Percentiles rank a stretch among this genome's conserved stretches.
These are phyloP conservation scores for Jordanella pulchra DNA, from an alignment of 2,797 vertebrate species.

Conservation along the genomic window DNA sequence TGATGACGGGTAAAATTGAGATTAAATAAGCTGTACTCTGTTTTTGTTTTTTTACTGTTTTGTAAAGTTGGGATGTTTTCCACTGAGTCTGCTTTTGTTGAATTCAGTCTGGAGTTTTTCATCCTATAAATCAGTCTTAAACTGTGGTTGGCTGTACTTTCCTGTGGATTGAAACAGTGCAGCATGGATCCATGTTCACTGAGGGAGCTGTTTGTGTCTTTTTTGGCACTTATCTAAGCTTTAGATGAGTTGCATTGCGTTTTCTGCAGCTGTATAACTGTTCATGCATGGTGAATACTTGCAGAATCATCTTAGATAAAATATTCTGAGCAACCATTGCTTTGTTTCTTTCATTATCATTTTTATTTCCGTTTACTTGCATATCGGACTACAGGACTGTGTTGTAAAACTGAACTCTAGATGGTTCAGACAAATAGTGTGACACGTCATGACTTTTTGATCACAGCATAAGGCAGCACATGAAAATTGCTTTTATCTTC, in stretches of 20 bases:
- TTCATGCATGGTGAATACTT: conserved; percentile 54
- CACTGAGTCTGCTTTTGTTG: conserved; percentile 11
- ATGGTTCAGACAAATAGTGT: neutral
- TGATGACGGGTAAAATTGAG: conserved; percentile 25
- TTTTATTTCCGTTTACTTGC: conserved; percentile 1
- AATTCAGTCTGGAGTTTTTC: conserved; percentile 32
- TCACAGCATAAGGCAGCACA: conserved; percentile 5
- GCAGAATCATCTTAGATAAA: conserved; percentile 56
- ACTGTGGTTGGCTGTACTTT: conserved; percentile 35
- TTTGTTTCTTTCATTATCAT: conserved; percentile 31
- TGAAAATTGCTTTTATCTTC: neutral
- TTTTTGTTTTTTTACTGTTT: conserved; percentile 32
- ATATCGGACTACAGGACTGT: neutral
- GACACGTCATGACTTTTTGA: conserved; percentile 5
- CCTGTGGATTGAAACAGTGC: conserved; percentile 55
- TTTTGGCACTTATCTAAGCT: conserved; percentile 20
- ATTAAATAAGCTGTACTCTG: conserved; percentile 49
- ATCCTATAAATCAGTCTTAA: conserved; percentile 32
- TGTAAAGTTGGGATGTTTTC: conserved; percentile 50
- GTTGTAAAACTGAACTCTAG: neutral
- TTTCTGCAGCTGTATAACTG: conserved; percentile 37
- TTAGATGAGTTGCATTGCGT: conserved; percentile 30
- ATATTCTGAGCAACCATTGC: conserved; percentile 28
- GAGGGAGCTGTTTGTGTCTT: conserved; percentile 34
- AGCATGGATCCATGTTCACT: conserved; percentile 30